phyloP scores from a whole-genome alignment of 2,888 invertebrate species.

The Adelphocoris suturalis region DNA sequence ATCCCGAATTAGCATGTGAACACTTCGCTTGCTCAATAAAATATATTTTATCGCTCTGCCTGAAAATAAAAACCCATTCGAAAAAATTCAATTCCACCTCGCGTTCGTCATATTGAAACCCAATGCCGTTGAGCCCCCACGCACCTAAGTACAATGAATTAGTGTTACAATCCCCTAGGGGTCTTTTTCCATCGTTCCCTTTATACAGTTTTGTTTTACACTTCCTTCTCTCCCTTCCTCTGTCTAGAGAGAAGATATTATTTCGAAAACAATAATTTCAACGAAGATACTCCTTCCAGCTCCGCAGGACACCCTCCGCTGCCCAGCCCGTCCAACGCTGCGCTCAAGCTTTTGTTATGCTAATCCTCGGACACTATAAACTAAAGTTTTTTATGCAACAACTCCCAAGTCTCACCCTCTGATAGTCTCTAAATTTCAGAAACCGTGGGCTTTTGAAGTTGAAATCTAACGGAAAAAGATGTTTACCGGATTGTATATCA shows the following conservation, averaged over 20 bases:
- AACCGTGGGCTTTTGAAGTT: conserved; percentile 43
- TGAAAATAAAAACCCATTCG: conserved; percentile 13
- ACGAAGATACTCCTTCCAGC: conserved; percentile 27
- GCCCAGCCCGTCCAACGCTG: conserved; percentile 9
- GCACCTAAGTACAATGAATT: conserved; percentile 26
- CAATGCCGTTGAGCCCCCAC: conserved; percentile 9
- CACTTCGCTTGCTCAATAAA: conserved; percentile 5
- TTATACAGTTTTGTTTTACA: conserved; percentile 46
- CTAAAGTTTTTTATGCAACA: conserved; percentile 43
- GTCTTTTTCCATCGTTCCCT: conserved; percentile 26
- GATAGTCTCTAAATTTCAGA: conserved; percentile 43
- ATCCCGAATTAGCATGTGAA: background rate
- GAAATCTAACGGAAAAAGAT: conserved; percentile 22
- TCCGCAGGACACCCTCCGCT: conserved; percentile 6
- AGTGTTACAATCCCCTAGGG: conserved; percentile 30
- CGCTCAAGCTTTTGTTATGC: conserved; percentile 51
- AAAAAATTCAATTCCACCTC: conserved; percentile 34
- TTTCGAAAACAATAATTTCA: conserved; percentile 57
- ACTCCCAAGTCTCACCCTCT: background rate
- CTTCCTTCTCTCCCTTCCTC: background rate
- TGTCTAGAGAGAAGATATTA: background rate
- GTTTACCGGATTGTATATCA: background rate
- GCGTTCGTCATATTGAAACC: conserved; percentile 21
- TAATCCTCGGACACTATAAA: conserved; percentile 53
- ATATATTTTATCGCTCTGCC: conserved; percentile 6